Percentiles rank a stretch among this genome's conserved stretches.
Conservation (phyloP, 2,113 vertebrate genomes). For the Muscicapa adusta region DNA sequence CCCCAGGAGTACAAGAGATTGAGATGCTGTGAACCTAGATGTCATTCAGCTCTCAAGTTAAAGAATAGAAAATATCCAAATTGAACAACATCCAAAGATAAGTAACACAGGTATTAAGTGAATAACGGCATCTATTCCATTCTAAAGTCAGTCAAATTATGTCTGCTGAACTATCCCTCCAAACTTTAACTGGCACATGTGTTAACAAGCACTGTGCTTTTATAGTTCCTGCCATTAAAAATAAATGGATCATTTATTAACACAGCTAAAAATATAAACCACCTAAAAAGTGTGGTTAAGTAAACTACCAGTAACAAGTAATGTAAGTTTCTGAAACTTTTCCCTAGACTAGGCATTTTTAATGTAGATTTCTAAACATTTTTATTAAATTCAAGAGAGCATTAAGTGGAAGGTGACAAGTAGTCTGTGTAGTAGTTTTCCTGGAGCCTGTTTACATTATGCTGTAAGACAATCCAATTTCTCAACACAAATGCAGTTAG, state of each 20-base stretch:
- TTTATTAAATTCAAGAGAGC: neutral
- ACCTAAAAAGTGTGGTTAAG: neutral
- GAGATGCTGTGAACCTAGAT: neutral
- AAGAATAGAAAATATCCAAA: constrained; percentile 16
- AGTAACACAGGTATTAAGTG: neutral
- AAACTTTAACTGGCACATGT: neutral
- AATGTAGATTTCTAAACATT: neutral
- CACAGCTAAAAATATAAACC: neutral
- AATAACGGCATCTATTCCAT: neutral
- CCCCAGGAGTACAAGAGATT: neutral
- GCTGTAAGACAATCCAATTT: neutral
- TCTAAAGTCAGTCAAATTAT: neutral
- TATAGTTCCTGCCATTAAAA: constrained; percentile 34
- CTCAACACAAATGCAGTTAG: constrained; percentile 6
- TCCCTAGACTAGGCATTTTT: neutral
- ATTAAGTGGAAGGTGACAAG: neutral
- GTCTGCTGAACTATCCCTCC: neutral
- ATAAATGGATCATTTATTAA: neutral
- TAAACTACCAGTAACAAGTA: neutral
- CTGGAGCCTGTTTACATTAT: neutral
- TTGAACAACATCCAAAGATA: neutral
- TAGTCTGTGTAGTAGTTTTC: neutral
- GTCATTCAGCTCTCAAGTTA: neutral
- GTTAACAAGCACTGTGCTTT: constrained; percentile 6
- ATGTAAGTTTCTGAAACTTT: neutral